Evolutionary conservation across 2,797 vertebrate species (phyloP).

Genomic region (Notamacropus eugenii): DNA sequence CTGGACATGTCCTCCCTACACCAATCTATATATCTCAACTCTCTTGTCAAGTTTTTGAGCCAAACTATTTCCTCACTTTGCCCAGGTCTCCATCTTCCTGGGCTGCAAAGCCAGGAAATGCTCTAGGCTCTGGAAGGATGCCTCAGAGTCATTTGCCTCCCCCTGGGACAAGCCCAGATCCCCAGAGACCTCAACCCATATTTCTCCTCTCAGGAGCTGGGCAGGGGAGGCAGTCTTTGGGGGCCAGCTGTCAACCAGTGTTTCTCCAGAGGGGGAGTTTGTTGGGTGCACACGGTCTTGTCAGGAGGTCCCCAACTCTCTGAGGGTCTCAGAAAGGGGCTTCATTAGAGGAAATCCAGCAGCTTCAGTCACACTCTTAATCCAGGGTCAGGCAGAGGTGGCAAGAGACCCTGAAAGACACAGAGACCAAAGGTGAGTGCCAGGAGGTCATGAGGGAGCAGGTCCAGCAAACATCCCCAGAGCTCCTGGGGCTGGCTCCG

Average conservation of each 20-base stretch:
- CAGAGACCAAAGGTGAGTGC: background rate
- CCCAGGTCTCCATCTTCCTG: background rate
- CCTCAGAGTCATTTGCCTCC: background rate
- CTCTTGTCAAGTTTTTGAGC: background rate
- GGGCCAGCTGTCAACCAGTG: background rate
- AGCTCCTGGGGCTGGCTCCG: background rate
- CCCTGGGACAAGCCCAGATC: background rate
- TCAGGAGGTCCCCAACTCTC: background rate
- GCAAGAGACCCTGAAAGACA: background rate
- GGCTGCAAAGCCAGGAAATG: background rate
- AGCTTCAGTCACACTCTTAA: background rate
- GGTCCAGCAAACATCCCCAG: background rate
- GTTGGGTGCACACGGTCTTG: background rate
- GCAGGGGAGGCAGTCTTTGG: background rate
- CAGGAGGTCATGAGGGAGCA: background rate
- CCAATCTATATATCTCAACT: background rate
- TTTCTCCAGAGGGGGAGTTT: background rate
- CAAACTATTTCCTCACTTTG: background rate
- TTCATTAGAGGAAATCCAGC: background rate
- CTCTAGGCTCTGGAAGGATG: background rate
- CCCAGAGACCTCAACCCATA: background rate
- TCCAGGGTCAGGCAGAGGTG: background rate
- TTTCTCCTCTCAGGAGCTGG: background rate
- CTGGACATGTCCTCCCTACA: background rate
- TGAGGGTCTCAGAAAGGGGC: background rate